Evolutionary conservation across 2,797 vertebrate species (phyloP), one percentile per base, ranked within the genome.

Genomic region (Pelochelys cantorii): DNA sequence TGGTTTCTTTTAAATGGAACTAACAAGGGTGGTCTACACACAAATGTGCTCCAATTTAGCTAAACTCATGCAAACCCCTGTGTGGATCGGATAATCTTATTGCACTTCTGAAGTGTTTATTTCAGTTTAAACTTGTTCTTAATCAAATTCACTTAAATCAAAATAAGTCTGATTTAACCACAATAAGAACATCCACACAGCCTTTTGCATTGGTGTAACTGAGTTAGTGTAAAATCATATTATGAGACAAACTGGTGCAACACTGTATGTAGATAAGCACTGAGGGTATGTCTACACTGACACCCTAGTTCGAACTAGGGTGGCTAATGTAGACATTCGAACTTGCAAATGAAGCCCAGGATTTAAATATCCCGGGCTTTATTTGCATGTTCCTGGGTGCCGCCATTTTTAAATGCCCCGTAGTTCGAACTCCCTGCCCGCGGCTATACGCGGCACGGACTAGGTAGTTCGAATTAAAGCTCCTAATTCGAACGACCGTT

Each of bases 111-210:
- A n/a, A 55, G 27, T 48, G 0, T 1, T 65, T 53, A 2, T 22
- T 31, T 90, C 86, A 90, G 11, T 17, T 80, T 78, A 88, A 71
- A 77, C 65, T 20, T 88, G 7, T 34, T 92, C 90, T 12, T 87
- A 87, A 86, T 5, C 23, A 14, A 93, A 83, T 90, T 75, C 79
- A 86, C 11, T 52, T 77, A 29, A 81, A 88, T 86, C 78, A 10
- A 56, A 7, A 42, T 23, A 8, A 81, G 65, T 78, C 31, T 86
- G 37, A 11, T 53, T 85, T 59, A 37, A 37, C n/a, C 31, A 81
- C 17, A 42, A 15, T 0, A 74, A 88, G 88, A 79, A 84, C 82
- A 78, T 68, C 88, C 48, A 31, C 42, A 4, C 2, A 5, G 59
- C 10, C 3, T 89, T 94, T 90, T 90, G 15, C 29, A 75, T 0